Evolutionary conservation across 2,113 vertebrate species (phyloP).

Genomic region (Ciconia stormi): DNA sequence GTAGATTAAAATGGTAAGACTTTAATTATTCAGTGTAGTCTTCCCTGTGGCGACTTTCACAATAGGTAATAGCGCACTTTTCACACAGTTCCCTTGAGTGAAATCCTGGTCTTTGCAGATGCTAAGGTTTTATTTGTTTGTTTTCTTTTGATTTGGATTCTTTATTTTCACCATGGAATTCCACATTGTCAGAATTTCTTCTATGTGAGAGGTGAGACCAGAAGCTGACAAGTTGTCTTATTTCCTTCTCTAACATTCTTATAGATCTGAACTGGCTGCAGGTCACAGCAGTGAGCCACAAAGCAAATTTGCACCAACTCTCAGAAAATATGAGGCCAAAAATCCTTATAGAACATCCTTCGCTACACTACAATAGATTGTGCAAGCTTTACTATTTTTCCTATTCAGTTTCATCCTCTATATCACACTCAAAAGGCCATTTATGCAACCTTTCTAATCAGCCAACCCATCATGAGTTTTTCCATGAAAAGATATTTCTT

Average conservation of each 20-base stretch:
- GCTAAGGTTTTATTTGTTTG: neutral
- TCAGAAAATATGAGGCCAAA: neutral
- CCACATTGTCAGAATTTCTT: neutral
- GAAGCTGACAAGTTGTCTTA: neutral
- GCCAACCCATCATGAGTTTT: neutral
- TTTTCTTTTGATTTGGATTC: neutral
- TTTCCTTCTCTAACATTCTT: neutral
- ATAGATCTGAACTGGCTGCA: neutral
- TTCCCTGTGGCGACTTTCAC: neutral
- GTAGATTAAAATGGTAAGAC: neutral
- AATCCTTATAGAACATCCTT: neutral
- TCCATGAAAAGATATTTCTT: neutral
- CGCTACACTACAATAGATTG: rapidly evolving
- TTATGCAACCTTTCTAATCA: neutral
- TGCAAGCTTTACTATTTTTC: neutral
- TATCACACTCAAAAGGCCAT: neutral
- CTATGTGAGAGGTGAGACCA: neutral
- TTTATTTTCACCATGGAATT: neutral
- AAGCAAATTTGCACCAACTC: neutral
- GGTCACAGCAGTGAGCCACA: neutral
- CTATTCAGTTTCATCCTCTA: neutral
- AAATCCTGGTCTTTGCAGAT: neutral
- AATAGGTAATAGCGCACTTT: neutral
- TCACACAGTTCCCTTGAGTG: neutral
- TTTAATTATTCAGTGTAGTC: neutral